phyloP scores from a whole-genome alignment of 2,888 invertebrate genomes.

The Nowickia ferox region DNA sequence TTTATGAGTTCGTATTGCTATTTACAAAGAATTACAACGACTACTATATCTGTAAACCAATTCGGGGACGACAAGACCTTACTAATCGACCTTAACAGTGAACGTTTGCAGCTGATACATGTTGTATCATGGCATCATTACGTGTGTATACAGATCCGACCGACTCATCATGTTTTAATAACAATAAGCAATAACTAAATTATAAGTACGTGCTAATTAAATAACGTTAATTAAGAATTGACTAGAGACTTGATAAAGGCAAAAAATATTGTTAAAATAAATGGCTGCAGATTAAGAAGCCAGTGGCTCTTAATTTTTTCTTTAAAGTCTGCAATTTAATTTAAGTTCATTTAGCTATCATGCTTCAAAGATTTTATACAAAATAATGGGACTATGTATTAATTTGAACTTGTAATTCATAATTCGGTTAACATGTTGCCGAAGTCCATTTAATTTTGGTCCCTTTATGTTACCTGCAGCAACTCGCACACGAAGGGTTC shows the following conservation, averaged over 20 bases:
- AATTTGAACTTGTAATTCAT: too few relatives aligned
- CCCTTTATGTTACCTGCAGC: too few relatives aligned
- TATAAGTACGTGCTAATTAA: slow-evolving; percentile 42
- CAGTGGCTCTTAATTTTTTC: slow-evolving; percentile 37
- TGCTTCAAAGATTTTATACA: too few relatives aligned
- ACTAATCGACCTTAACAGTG: too few relatives aligned
- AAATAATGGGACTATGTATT: background rate
- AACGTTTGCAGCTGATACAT: background rate
- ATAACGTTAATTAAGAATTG: slow-evolving; percentile 27
- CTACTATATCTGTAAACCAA: too few relatives aligned
- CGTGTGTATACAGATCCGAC: background rate
- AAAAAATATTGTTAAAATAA: background rate
- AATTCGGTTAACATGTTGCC: too few relatives aligned
- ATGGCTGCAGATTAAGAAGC: background rate
- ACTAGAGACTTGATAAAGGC: background rate
- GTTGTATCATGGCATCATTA: background rate
- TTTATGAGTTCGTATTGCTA: too few relatives aligned
- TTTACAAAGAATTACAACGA: too few relatives aligned
- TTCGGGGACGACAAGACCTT: too few relatives aligned
- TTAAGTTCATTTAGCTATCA: background rate
- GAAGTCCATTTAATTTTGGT: too few relatives aligned
- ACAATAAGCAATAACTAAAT: slow-evolving; percentile 39
- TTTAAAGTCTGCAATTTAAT: background rate
- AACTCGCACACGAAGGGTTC: too few relatives aligned
- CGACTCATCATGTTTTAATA: background rate